A percentile compares a stretch with the other conserved stretches of the same genome.
These are phyloP conservation scores for Thymelicus lineola DNA, from an alignment of 2,888 invertebrate species.

Conservation along the genomic window DNA sequence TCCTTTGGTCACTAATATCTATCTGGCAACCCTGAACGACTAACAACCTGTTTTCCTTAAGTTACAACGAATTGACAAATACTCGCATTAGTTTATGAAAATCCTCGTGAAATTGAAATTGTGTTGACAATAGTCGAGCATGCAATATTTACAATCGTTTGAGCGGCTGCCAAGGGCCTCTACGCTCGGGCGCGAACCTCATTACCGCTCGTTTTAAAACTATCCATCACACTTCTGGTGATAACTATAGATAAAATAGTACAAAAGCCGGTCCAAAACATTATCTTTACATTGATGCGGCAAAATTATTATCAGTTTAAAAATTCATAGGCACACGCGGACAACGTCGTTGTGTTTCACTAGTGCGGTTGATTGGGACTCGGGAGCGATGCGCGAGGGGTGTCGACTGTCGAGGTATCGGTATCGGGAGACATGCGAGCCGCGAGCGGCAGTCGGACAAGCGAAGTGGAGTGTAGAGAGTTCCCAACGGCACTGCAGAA, in stretches of 20 bases:
- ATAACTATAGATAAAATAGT: conserved; percentile 25
- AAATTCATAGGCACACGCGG: conserved; percentile 14
- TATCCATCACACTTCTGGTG: conserved; percentile 17
- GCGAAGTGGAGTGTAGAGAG: conserved; percentile 35
- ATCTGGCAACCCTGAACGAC: conserved; percentile 27
- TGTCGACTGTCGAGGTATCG: too few relatives aligned
- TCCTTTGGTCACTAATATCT: conserved; percentile 2
- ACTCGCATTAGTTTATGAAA: conserved; percentile 21
- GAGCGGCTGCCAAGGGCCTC: conserved; percentile 24
- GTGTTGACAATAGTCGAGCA: conserved; percentile 24
- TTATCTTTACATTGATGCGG: conserved; percentile 4
- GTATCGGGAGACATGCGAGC: background rate
- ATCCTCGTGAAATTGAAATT: conserved; percentile 18
- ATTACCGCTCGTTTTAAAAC: conserved; percentile 14
- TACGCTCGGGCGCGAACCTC: conserved; percentile 1
- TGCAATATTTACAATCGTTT: conserved; percentile 20
- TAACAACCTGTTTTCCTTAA: conserved; percentile 14
- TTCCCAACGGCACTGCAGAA: conserved; percentile 43
- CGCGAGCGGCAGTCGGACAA: conserved; percentile 10
- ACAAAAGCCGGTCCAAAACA: conserved; percentile 19
- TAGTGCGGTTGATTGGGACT: background rate
- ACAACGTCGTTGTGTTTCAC: background rate
- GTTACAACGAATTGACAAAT: conserved; percentile 27
- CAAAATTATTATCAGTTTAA: conserved; percentile 12
- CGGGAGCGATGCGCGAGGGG: background rate